Conservation (phyloP, 1,140 invertebrate genomes). For the Ceratoteleas bidentatus region DNA sequence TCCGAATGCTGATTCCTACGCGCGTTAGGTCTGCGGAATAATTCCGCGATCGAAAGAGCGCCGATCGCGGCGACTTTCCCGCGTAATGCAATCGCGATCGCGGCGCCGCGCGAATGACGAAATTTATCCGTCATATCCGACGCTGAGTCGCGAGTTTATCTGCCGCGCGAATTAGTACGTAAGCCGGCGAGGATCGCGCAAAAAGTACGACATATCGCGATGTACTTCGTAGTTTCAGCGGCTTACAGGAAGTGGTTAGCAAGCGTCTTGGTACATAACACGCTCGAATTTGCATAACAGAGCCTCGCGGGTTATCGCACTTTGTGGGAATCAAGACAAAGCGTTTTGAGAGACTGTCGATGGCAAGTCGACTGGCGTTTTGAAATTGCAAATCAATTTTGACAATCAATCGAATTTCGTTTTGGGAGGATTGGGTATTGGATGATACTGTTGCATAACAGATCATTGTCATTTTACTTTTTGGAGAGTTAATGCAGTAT, state of each 20-base stretch:
- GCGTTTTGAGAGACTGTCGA: not conserved
- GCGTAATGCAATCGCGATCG: not conserved
- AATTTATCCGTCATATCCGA: not conserved
- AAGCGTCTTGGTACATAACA: slow-evolving; percentile 57
- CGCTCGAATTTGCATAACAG: slow-evolving; percentile 70
- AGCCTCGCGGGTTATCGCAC: slow-evolving; percentile 57
- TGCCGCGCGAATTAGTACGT: slow-evolving; percentile 22
- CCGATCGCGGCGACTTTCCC: too few relatives aligned
- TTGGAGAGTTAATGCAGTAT: too few relatives aligned
- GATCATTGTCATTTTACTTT: too few relatives aligned
- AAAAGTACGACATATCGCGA: slow-evolving; percentile 45
- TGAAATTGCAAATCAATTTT: too few relatives aligned
- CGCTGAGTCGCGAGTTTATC: slow-evolving; percentile 21
- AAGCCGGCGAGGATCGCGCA: slow-evolving; percentile 19
- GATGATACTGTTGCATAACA: too few relatives aligned
- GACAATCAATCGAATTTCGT: too few relatives aligned
- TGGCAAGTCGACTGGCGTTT: not conserved
- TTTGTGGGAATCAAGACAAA: slow-evolving; percentile 1
- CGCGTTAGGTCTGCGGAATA: too few relatives aligned
- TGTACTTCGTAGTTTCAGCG: slow-evolving; percentile 38
- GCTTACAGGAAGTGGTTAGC: slow-evolving; percentile 63
- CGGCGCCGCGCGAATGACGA: slow-evolving; percentile 1
- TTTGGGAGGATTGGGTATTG: too few relatives aligned
- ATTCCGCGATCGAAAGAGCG: too few relatives aligned
- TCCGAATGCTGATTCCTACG: too few relatives aligned